Evolutionary conservation across 2,113 vertebrate genomes (phyloP).

Genomic region (Fulmarus glacialis): DNA sequence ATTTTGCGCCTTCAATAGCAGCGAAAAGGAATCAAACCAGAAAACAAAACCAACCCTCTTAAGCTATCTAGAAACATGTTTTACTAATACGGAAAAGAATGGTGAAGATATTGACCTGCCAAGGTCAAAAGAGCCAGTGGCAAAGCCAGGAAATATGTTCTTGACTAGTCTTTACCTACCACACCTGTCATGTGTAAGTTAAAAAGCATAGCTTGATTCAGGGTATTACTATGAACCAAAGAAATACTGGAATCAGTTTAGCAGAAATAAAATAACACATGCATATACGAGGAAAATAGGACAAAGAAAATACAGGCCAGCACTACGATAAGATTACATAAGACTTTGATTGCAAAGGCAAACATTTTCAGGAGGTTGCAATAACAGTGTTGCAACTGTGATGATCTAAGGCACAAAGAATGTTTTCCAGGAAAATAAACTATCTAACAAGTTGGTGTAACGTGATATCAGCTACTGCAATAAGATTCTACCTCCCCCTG

Average conservation of each 20-base stretch:
- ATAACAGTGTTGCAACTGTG: neutral
- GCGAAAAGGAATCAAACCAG: neutral
- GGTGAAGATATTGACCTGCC: neutral
- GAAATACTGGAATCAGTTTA: neutral
- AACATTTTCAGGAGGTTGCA: neutral
- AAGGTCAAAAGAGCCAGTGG: neutral
- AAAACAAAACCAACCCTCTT: neutral
- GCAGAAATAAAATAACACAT: neutral
- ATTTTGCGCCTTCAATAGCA: neutral
- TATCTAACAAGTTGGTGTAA: neutral
- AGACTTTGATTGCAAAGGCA: neutral
- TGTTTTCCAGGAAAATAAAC: neutral
- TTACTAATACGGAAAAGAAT: neutral
- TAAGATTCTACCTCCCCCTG: neutral
- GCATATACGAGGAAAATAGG: neutral
- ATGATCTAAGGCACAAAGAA: neutral
- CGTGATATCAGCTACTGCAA: neutral
- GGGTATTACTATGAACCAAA: neutral
- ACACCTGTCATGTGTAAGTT: neutral
- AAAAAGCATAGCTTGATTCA: neutral
- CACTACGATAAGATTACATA: neutral
- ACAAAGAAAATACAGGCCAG: neutral
- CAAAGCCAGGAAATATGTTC: neutral
- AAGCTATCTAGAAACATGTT: neutral
- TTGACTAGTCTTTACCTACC: neutral